Conservation (phyloP, 2,113 vertebrate genomes). For the Patagioenas fasciata region DNA sequence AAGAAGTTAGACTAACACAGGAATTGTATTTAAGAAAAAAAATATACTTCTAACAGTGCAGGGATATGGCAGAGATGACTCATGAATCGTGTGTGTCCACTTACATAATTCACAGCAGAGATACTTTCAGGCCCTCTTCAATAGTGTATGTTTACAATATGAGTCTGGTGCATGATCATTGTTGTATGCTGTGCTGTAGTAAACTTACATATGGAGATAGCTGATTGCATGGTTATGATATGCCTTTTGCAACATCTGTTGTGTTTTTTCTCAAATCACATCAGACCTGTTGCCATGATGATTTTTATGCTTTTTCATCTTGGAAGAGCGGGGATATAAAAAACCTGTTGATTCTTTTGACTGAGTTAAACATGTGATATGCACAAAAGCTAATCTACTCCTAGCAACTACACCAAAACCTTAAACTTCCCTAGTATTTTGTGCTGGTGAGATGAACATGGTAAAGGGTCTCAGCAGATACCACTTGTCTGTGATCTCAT, state of each 20-base stretch:
- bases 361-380: neutral
- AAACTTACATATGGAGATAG: neutral
- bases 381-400: neutral
- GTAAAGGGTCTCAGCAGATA: neutral
- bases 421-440: neutral
- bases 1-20: neutral
- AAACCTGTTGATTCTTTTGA: neutral
- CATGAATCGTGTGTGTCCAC: neutral
- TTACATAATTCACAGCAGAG: neutral
- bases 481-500: neutral
- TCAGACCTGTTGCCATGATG: neutral
- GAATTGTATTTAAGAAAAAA: neutral
- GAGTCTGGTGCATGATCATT: neutral
- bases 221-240: neutral
- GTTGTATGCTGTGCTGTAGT: neutral
- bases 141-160: fast-evolving
- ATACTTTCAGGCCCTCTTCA: neutral
- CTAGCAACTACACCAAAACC: neutral
- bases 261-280: neutral
- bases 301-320: neutral
- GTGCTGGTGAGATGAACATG: neutral
- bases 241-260: neutral
- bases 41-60: neutral
- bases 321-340: neutral
- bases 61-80: neutral